These are phyloP conservation scores for Dolichopus griseipennis DNA, from an alignment of 2,888 invertebrate species.

Conservation along the genomic window DNA sequence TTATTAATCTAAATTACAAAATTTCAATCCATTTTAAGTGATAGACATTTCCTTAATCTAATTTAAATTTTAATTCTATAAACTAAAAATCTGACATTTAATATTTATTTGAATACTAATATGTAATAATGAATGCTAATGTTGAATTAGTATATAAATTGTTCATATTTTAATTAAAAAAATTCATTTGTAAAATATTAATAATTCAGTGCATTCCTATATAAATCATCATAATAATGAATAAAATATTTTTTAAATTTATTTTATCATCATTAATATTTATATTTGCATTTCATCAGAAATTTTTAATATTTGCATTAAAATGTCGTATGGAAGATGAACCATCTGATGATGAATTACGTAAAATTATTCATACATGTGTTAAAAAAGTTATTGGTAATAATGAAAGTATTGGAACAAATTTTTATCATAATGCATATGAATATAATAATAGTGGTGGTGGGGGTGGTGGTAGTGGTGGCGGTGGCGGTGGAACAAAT, in stretches of 20 bases:
- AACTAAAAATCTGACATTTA: too few relatives aligned
- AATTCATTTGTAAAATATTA: too few relatives aligned
- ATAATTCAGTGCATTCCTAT: too few relatives aligned
- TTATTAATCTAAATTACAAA: too few relatives aligned
- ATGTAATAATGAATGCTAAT: too few relatives aligned
- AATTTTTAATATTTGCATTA: conserved; percentile 33
- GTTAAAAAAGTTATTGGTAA: conserved; percentile 40
- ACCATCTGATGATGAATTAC: conserved; percentile 51
- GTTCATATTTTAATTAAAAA: too few relatives aligned
- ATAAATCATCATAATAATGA: not conserved
- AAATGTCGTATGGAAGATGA: conserved; percentile 53
- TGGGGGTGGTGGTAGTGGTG: conserved; percentile 11
- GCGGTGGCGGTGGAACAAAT: conserved; percentile 11
- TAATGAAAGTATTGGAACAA: conserved; percentile 16
- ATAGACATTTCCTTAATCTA: too few relatives aligned
- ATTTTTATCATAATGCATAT: conserved; percentile 13
- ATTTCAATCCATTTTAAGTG: too few relatives aligned
- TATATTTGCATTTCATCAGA: not conserved
- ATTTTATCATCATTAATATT: conserved; percentile 4
- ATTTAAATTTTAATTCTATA: too few relatives aligned
- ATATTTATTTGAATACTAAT: too few relatives aligned
- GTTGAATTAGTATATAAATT: too few relatives aligned
- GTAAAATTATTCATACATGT: conserved; percentile 50
- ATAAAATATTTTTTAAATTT: not conserved
- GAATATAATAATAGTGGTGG: conserved; percentile 20